Conservation (phyloP, 2,797 vertebrate genomes). For the Rhinichthys osculus region DNA sequence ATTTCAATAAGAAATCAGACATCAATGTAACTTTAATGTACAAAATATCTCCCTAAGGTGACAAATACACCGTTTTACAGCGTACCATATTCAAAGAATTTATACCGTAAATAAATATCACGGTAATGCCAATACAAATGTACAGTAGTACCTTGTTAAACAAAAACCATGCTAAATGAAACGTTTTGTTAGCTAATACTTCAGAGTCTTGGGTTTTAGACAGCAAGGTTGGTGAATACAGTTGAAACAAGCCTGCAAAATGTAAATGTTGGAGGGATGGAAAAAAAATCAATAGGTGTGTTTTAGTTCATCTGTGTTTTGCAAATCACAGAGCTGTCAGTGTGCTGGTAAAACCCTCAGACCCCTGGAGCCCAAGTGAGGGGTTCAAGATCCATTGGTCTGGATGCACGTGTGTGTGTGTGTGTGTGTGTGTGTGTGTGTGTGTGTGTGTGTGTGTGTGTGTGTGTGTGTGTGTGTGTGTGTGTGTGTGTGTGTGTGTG, state of each 20-base stretch:
- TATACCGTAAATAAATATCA: background rate
- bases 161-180: background rate
- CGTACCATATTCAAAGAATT: background rate
- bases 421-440: constrained; percentile 91
- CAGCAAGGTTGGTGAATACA: background rate
- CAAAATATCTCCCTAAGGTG: background rate
- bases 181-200: background rate
- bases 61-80: background rate
- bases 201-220: background rate
- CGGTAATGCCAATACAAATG: background rate
- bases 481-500: constrained; percentile 83
- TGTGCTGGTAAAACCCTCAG: constrained; percentile 34
- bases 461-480: constrained; percentile 91
- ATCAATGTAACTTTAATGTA: background rate
- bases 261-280: background rate
- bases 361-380: constrained; percentile 32
- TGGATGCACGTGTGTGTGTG: constrained; percentile 61
- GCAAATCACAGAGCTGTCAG: constrained; percentile 27
- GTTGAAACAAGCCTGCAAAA: background rate
- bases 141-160: background rate
- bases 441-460: constrained; percentile 91
- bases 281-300: constrained; percentile 16
- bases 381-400: constrained; percentile 17
- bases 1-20: too few species aligned
- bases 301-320: constrained; percentile 39